phyloP scores from a whole-genome alignment of 2,113 vertebrate genomes.

The Stomatorhinus ivindoensis region DNA sequence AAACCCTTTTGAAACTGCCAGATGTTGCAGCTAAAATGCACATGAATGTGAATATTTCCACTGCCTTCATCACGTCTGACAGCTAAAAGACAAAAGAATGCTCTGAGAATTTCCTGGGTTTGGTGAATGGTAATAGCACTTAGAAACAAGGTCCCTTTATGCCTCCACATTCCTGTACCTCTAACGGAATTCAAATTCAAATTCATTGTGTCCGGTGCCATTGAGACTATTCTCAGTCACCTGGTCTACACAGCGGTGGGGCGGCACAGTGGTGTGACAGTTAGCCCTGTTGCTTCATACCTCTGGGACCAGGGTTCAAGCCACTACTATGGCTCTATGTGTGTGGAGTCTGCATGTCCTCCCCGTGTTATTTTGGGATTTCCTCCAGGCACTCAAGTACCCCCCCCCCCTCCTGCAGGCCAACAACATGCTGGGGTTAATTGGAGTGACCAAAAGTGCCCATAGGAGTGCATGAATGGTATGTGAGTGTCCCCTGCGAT shows the following conservation, averaged over 20 bases:
- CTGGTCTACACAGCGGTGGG: background rate
- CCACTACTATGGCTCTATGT: too few relatives aligned
- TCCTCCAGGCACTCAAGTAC: too few relatives aligned
- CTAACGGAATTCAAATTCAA: background rate
- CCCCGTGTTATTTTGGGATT: too few relatives aligned
- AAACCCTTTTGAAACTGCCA: background rate
- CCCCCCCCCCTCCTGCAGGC: too few relatives aligned
- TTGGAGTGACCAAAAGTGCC: too few relatives aligned
- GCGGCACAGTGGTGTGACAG: too few relatives aligned
- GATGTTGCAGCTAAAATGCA: background rate
- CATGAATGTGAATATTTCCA: background rate
- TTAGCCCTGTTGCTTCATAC: too few relatives aligned
- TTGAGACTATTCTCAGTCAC: background rate
- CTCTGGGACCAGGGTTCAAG: too few relatives aligned
- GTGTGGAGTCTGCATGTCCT: too few relatives aligned
- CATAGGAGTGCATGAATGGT: too few relatives aligned
- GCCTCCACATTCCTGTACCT: background rate
- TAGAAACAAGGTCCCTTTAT: background rate
- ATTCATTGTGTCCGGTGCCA: background rate
- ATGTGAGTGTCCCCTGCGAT: too few relatives aligned
- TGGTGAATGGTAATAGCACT: background rate
- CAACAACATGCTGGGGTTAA: too few relatives aligned
- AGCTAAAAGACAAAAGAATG: background rate
- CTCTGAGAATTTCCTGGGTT: background rate
- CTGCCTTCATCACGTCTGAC: background rate